Evolutionary conservation across 2,888 invertebrate species (phyloP).

Genomic region (Morpho helenor): DNA sequence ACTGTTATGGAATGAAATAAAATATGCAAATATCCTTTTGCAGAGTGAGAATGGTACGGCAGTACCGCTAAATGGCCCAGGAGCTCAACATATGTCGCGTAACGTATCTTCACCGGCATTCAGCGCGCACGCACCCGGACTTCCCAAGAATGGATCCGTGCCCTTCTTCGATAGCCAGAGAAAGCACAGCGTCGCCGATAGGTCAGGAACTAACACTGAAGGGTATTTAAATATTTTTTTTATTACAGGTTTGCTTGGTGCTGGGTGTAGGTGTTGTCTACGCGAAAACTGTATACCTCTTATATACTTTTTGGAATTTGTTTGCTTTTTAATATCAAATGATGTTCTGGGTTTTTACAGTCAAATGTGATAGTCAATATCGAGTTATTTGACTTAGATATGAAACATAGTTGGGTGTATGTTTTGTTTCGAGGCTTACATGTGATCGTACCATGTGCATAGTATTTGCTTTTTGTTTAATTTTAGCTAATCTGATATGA

Average conservation of each 20-base stretch:
- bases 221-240: slow-evolving; percentile 6
- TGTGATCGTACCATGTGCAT: too few species aligned
- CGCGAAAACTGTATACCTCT: neutral
- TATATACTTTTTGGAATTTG: too few species aligned
- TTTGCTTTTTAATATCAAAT: too few species aligned
- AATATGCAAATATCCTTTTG: slow-evolving; percentile 11
- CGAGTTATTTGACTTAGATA: too few species aligned
- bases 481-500: too few species aligned
- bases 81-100: slow-evolving; percentile 79
- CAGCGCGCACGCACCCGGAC: slow-evolving; percentile 83
- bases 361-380: too few species aligned
- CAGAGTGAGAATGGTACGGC: slow-evolving; percentile 52
- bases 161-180: slow-evolving; percentile 93
- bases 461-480: too few species aligned
- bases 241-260: slow-evolving; percentile 10
- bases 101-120: slow-evolving; percentile 94
- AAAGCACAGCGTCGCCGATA: slow-evolving; percentile 90
- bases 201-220: slow-evolving; percentile 43
- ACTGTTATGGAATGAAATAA: too few species aligned
- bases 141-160: slow-evolving; percentile 93
- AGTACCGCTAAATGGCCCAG: slow-evolving; percentile 20
- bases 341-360: too few species aligned
- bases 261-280: slow-evolving; percentile 1
- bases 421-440: too few species aligned
- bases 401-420: too few species aligned